phyloP scores from a whole-genome alignment of 2,888 invertebrate species.

The Deilephila porcellus region DNA sequence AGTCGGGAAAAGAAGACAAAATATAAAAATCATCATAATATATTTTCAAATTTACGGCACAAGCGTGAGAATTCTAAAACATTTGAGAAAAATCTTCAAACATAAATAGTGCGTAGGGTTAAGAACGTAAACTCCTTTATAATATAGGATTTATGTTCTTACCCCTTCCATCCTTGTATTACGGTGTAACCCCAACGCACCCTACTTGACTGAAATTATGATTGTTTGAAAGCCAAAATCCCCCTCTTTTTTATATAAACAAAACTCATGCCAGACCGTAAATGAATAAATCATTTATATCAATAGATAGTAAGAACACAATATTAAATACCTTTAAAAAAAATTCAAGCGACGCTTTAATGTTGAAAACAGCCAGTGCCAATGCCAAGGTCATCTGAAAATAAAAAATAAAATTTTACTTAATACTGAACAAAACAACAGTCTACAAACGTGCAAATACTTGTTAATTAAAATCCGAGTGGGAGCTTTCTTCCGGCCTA shows the following conservation, averaged over 20 bases:
- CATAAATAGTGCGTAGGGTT: too few relatives aligned
- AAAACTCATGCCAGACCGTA: neutral
- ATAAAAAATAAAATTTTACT: constrained; percentile 26
- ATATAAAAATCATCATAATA: constrained; percentile 24
- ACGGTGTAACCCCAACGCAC: too few relatives aligned
- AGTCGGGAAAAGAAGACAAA: constrained; percentile 83
- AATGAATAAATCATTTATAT: too few relatives aligned
- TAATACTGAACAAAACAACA: neutral
- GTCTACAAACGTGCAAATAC: too few relatives aligned
- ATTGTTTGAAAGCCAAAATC: neutral
- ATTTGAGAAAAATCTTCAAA: neutral
- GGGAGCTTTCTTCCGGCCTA: too few relatives aligned
- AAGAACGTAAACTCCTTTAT: too few relatives aligned
- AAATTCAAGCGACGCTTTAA: constrained; percentile 30
- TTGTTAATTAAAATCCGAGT: too few relatives aligned
- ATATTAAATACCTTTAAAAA: constrained; percentile 34
- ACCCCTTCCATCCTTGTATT: too few relatives aligned
- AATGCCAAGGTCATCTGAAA: constrained; percentile 39
- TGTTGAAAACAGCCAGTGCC: constrained; percentile 27
- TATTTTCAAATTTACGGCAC: neutral
- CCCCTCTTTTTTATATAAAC: neutral
- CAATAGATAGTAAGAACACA: neutral
- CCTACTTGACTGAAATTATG: neutral
- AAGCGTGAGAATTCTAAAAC: neutral
- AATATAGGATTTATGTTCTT: too few relatives aligned